Base-by-base conservation (phyloP, 2,888 invertebrate genomes). In the Cantharis rufa region DNA sequence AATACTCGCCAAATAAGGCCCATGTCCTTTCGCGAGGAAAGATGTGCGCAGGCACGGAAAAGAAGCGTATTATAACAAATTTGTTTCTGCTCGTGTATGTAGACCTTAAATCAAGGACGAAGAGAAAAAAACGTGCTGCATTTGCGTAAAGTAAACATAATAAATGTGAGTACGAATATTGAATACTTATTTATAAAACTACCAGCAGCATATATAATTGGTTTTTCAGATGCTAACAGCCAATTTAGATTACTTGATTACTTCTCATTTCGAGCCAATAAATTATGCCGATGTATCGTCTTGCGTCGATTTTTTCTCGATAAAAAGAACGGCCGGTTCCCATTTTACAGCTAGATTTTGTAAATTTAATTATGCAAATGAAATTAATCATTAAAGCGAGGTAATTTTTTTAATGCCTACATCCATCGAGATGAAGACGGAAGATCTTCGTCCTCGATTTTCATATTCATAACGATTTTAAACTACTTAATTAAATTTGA, bases 1-100 rank as follows among this genome's bases (percentile, higher is more conserved):
- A 85, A 86, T 85, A 84, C 82, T 72, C 80, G 78, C 85, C 84
- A 83, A 84, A 86, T 85, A 85, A 82, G 86, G 86, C 81, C 80
- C 82, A 81, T 84, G 85, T 85, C 85, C 86, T 86, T 86, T 85
- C 85, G 84, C 84, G 82, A 81, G 79, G 10, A 70, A 13, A 62
- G 74, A 71, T 74, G 62, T 81, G 85, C 86, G 87, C 86, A 86
- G 83, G 84, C 82, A 84, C 86, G 87, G 86, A 87, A 86, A 85
- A n/a, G 48, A 81, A 78, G 72, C 48, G 10, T 28, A 28, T 10
- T 10, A 28, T 16, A 77, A 63, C 3, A 77, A 80, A 82, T 48
- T n/a, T 48, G 78, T 79, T 74, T 11, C 69, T 82, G 81, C 82
- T 83, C 83, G 15, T 13, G 13, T 62, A 27, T 27, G 82, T 84